Base-by-base conservation (phyloP, 2,888 invertebrate species). In the Andricus quercusramuli region DNA sequence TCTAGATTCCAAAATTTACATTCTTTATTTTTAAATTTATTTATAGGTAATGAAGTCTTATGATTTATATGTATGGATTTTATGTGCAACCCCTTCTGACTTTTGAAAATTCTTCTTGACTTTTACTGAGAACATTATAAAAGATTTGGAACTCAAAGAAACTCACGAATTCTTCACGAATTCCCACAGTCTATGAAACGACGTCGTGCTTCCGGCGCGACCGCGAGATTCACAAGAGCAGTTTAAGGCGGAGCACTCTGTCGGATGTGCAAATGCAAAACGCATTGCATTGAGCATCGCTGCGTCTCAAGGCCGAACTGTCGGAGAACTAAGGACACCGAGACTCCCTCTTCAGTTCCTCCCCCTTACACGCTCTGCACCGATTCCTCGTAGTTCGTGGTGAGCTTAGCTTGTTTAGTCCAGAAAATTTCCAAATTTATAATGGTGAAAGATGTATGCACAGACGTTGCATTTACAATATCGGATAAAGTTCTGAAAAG, bases 301-400 rank as follows among this genome's bases (percentile, higher is more conserved):
- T 92, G 91, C 90, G 91, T 91, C 92, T 92, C 92, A 92, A 92
- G 92, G 92, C 90, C 91, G 90, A 84, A 85, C 84, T 88, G 91
- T 88, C 89, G 90, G 90, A 90, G 90, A 90, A 87, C 89, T 91
- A 89, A 89, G 89, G 89, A 90, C 89, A 88, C 88, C 87, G 83
- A 84, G 83, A 81, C 87, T 84, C 87, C 66, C 65, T 56, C 47
- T 15, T 77, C 32, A 37, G 44, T 59, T 51, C 64, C 44, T 67
- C 37, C 67, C 32, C 29, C 67, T 74, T 78, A 29, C 32, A 37
- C 25, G 32, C 68, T 68, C 65, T 17, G 32, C 64, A 51, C 29
- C 29, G 29, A 29, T 29, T 29, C 29, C 2, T 29, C 3, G 29
- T 29, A 29, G 29, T 29, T 29, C 29, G 29, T 29, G 29, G 29